Percentiles rank a stretch among this genome's conserved stretches.
These are phyloP conservation scores for Lomographa bimaculata DNA, from an alignment of 2,888 invertebrate species.

Conservation along the genomic window DNA sequence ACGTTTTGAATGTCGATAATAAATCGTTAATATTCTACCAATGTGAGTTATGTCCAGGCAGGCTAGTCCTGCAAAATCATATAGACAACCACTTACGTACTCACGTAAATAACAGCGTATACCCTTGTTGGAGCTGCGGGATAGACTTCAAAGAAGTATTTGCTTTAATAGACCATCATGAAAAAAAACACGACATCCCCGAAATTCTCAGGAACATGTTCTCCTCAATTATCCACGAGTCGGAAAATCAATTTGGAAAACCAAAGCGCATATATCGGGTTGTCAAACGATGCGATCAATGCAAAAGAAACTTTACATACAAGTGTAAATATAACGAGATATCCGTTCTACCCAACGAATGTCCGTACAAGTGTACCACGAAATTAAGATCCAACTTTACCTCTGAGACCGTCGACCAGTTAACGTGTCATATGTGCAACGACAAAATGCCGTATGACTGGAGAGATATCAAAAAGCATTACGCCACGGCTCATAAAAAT, in stretches of 20 bases:
- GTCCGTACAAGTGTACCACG: constrained; percentile 61
- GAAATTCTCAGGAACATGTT: constrained; percentile 35
- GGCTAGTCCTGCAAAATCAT: constrained; percentile 57
- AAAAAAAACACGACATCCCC: constrained; percentile 43
- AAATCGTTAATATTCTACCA: constrained; percentile 55
- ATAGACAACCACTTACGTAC: constrained; percentile 58
- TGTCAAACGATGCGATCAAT: constrained; percentile 62
- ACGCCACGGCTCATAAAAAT: constrained; percentile 53
- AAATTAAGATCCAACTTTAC: constrained; percentile 28
- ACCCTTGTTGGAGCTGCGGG: constrained; percentile 68
- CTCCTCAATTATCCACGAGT: constrained; percentile 28
- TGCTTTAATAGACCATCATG: constrained; percentile 53
- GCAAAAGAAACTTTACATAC: constrained; percentile 60
- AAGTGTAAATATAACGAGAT: constrained; percentile 62
- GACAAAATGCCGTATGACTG: constrained; percentile 54
- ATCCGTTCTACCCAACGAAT: constrained; percentile 54
- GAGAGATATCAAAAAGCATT: constrained; percentile 65
- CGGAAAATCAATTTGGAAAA: constrained; percentile 20
- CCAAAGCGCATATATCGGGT: constrained; percentile 49
- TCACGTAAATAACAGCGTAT: constrained; percentile 48
- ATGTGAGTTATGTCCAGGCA: constrained; percentile 66
- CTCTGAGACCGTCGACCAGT: constrained; percentile 25
- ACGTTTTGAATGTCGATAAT: constrained; percentile 33
- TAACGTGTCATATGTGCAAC: constrained; percentile 63
- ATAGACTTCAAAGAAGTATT: constrained; percentile 44